A percentile compares a stretch with the other conserved stretches of the same genome.
Conservation (phyloP, 2,113 vertebrate genomes). For the Varanus salvator region DNA sequence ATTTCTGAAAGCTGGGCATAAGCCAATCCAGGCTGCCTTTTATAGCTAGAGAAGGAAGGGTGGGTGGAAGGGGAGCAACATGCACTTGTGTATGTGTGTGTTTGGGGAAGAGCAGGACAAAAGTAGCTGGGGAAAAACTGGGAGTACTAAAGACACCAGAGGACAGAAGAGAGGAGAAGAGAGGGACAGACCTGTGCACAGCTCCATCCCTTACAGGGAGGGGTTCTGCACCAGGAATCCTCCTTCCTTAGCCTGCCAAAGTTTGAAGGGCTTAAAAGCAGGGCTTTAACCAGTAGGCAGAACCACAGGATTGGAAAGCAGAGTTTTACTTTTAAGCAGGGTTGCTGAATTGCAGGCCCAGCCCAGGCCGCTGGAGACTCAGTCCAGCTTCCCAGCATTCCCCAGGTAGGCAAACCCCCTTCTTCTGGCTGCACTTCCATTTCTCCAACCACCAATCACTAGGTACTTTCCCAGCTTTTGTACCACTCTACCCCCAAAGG, state of each 20-base stretch:
- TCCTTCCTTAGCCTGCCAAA: background rate
- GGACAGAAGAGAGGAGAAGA: no score
- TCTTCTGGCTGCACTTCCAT: no score
- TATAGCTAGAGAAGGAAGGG: background rate
- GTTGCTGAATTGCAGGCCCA: no score
- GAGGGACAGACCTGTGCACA: background rate
- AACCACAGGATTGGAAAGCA: background rate
- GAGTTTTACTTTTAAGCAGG: background rate
- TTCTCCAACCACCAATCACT: no score
- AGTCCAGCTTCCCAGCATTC: no score
- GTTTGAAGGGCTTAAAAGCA: background rate
- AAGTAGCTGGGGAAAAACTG: background rate
- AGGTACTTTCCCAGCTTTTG: no score
- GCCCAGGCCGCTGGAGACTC: no score
- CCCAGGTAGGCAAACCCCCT: no score
- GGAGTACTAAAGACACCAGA: background rate
- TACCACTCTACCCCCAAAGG: no score
- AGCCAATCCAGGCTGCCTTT: background rate
- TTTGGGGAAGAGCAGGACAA: background rate
- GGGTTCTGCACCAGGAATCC: background rate
- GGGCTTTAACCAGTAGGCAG: background rate
- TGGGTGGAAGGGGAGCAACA: background rate
- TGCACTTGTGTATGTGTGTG: background rate
- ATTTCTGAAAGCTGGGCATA: background rate
- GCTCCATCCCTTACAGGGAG: background rate